Conservation (phyloP, 2,113 vertebrate genomes). For the Sinosuthora webbiana region DNA sequence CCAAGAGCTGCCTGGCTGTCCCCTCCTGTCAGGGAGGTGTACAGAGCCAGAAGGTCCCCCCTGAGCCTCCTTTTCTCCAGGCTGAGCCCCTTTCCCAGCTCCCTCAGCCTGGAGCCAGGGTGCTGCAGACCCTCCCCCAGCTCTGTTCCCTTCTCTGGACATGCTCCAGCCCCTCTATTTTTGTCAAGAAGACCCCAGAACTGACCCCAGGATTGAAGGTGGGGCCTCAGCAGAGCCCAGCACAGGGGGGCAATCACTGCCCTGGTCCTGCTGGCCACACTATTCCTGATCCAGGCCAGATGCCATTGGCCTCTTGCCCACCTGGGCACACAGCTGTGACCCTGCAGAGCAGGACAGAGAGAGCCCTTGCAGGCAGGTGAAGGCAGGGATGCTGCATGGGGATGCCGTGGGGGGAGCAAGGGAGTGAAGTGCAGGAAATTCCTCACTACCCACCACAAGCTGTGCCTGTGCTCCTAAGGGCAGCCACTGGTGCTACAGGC, state of each 20-base stretch:
- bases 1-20: rapidly evolving
- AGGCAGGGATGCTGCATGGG: neutral
- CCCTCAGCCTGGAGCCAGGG: neutral
- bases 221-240: neutral
- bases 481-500: too few species aligned
- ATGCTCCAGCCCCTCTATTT: neutral
- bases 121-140: neutral
- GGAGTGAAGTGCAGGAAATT: neutral
- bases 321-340: neutral
- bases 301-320: neutral
- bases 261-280: neutral
- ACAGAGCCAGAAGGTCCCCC: neutral
- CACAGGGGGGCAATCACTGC: neutral
- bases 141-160: neutral
- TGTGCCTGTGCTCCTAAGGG: too few species aligned
- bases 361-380: neutral
- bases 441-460: neutral
- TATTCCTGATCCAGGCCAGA: neutral
- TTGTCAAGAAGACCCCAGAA: neutral
- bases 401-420: neutral
- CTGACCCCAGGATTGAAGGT: neutral
- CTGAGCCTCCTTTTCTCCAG: neutral
- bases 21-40: neutral
- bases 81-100: neutral
- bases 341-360: neutral